phyloP scores from a whole-genome alignment of 2,888 invertebrate genomes.

The Athripsodes cinereus region DNA sequence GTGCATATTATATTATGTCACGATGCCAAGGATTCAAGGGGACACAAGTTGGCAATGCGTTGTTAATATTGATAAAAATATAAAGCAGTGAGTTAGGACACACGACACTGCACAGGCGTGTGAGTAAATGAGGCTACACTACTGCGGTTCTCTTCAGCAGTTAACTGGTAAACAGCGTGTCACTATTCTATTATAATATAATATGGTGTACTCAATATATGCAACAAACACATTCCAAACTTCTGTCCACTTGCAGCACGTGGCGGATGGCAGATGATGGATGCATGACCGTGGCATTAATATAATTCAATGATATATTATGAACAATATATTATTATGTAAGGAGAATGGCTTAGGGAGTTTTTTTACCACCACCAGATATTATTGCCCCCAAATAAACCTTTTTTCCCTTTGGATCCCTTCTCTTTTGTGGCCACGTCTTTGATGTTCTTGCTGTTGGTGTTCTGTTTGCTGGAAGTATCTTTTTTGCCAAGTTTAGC shows the following conservation, averaged over 20 bases:
- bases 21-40: constrained; percentile 20
- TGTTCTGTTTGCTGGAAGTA: constrained; percentile 31
- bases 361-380: constrained; percentile 68
- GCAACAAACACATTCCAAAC: constrained; percentile 14
- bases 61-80: constrained; percentile 18
- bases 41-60: constrained; percentile 25
- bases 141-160: neutral
- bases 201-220: neutral
- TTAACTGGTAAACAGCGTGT: too few relatives aligned
- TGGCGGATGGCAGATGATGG: too few relatives aligned
- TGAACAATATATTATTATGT: neutral
- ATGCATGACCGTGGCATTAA: too few relatives aligned
- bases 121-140: neutral
- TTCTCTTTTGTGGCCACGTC: constrained; percentile 51
- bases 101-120: neutral
- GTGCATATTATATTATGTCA: too few relatives aligned
- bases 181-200: too few relatives aligned
- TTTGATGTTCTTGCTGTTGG: constrained; percentile 42
- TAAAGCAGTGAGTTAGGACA: neutral
- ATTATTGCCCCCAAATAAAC: constrained; percentile 82
- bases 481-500: constrained; percentile 41
- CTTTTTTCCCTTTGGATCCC: constrained; percentile 63
- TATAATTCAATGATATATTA: neutral
- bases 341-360: constrained; percentile 12
- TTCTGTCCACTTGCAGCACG: constrained; percentile 22